Evolutionary conservation across 1,140 invertebrate genomes (phyloP).

Genomic region (Aphelenchoides fujianensis): DNA sequence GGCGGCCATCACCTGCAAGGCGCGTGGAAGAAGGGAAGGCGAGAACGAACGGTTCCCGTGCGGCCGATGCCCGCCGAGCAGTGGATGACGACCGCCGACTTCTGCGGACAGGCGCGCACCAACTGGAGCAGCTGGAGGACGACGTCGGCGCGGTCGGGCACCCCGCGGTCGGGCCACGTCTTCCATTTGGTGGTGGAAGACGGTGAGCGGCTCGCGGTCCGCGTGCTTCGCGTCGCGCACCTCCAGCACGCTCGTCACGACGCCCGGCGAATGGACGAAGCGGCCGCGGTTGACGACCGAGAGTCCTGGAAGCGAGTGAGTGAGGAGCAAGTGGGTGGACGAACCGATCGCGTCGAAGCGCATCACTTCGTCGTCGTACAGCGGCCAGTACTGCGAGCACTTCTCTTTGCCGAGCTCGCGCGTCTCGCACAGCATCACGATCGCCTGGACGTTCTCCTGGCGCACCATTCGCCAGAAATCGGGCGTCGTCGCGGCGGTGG

Average conservation of each 20-base stretch:
- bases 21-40: no score
- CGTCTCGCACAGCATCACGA: no score
- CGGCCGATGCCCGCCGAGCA: conserved; percentile 21
- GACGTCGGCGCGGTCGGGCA: neutral
- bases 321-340: neutral
- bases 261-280: neutral
- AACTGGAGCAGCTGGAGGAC: conserved; percentile 11
- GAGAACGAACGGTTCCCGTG: conserved; percentile 15
- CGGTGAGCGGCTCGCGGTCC: neutral
- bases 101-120: neutral
- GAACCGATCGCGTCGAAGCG: neutral
- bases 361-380: neutral
- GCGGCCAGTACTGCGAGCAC: conserved; percentile 26
- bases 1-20: no score
- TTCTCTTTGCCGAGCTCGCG: no score
- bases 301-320: neutral
- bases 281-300: neutral
- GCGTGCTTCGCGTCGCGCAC: neutral
- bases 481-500: no score
- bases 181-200: conserved; percentile 18
- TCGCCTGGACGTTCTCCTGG: no score
- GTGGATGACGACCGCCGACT: neutral
- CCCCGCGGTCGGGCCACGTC: conserved; percentile 16
- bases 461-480: no score
- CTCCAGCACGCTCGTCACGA: neutral